These are phyloP conservation scores for Pachydiplax longipennis DNA, from an alignment of 2,888 invertebrate species.

Conservation along the genomic window DNA sequence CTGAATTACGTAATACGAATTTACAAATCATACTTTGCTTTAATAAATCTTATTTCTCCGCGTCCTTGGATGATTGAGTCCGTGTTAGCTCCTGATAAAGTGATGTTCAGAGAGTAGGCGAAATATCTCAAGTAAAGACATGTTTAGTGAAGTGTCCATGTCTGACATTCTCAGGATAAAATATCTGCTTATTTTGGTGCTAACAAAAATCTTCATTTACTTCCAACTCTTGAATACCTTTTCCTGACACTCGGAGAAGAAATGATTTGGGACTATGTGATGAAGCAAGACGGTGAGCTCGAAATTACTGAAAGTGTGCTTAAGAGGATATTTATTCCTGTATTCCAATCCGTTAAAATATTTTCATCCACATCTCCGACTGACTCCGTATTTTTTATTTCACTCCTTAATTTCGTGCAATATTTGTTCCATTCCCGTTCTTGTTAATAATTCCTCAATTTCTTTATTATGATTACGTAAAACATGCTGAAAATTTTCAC, in stretches of 20 bases:
- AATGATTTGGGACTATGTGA: background rate
- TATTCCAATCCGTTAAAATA: no score
- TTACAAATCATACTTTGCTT: slow-evolving; percentile 35
- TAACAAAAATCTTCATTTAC: background rate
- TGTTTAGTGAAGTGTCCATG: background rate
- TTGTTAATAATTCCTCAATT: no score
- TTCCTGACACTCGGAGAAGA: background rate
- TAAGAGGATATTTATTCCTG: no score
- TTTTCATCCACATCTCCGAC: no score
- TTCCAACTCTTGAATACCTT: background rate
- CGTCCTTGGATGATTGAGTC: slow-evolving; percentile 13
- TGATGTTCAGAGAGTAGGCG: background rate
- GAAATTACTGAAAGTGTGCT: background rate
- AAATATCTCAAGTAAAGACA: slow-evolving; percentile 18
- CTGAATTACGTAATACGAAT: slow-evolving; percentile 3
- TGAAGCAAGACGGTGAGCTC: background rate
- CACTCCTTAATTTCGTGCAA: no score
- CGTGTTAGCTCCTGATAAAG: slow-evolving; percentile 5
- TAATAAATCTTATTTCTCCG: background rate
- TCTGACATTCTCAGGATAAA: background rate
- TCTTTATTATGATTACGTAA: no score
- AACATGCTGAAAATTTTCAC: no score
- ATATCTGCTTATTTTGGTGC: background rate
- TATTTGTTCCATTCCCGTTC: no score
- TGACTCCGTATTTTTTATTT: no score